Base-by-base conservation (phyloP, 2,113 vertebrate genomes). In the Eleginops maclovinus region DNA sequence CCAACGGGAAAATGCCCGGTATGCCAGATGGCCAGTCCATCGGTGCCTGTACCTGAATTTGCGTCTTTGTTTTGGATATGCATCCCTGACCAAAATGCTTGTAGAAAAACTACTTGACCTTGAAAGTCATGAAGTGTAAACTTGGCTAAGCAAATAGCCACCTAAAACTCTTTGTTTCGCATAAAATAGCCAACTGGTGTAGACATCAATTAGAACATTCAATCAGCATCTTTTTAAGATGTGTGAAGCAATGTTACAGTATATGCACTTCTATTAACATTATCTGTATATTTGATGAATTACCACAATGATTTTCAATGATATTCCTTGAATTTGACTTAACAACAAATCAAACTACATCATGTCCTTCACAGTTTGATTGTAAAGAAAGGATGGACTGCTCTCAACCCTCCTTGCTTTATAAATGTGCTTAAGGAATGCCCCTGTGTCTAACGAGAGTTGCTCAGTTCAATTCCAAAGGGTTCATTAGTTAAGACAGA, bases 401-500 rank as follows among this genome's bases (percentile, higher is more conserved):
- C 67, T 58, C 47, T 69, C 72, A 66, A 0, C 51, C 21, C 36
- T 19, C 17, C 60, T 69, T 28, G n/a, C 78, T 76, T 81, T 58
- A 80, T 61, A 66, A 77, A 87, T 87, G 81, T 47, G 22, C 59
- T 53, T 1, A 4, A 51, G 28, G 47, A 51, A 55, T 51, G 61
- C 17, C 60, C 46, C 19, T 31, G 59, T 8, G 2, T 71, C 80
- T 77, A 53, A 66, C 43, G 28, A 36, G 26, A 51, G 73, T 46
- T 69, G 50, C 44, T 73, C 62, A 65, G 22, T 66, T 71, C 68
- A 51, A 41, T 22, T 59, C 54, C 54, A 62, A 81, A 75, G 54
- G 65, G 49, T 61, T 65, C 61, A 71, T 81, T 75, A 80, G 77
- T 60, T 81, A 47, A 78, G 77, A 83, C 73, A 66, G 77, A 87